Base-by-base conservation (phyloP, 2,888 invertebrate species). In the Digitonthophagus gazella region DNA sequence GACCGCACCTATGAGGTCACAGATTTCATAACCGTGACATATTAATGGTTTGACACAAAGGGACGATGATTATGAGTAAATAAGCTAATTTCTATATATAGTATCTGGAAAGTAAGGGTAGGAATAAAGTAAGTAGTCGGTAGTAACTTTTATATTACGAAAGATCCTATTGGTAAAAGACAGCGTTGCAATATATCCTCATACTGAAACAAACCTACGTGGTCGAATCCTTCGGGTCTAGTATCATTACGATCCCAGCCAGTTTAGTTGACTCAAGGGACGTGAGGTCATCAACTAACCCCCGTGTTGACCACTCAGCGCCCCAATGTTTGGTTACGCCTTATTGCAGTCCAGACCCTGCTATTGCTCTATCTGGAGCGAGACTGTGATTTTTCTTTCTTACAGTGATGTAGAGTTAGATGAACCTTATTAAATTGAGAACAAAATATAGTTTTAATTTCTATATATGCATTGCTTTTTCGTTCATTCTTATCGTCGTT, bases 311-410 rank as follows among this genome's bases (percentile, higher is more conserved):
- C 80, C 80, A 80, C 78, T 81, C 81, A 80, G 80, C 80, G 80
- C 79, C 79, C 78, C 73, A 76, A 79, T 81, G 81, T 82, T 82
- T 82, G 81, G 81, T 81, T 81, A 82, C 81, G 80, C 81, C 81
- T 80, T 81, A 81, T 81, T 81, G 28, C 28, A 44, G 28, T 44
- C 28, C 28, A 11, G 11, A 44, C 28, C 28, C 28, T 44, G 28
- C 28, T 44, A 44, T 44, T 44, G 28, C 28, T n/a, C n/a, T n/a
- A n/a, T n/a, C 28, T 44, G 28, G 28, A 44, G 11, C 6, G 28
- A 44, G 28, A 22, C 6, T 11, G 28, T 44, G 28, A 44, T 44
- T 44, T 44, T 44, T 44, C 11, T 44, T 44, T 44, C 28, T n/a
- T n/a, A n/a, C n/a, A n/a, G n/a, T n/a, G 28, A 8, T 44, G 28